phyloP scores from a whole-genome alignment of 2,113 vertebrate species.

The Ariopsis seemanni region DNA sequence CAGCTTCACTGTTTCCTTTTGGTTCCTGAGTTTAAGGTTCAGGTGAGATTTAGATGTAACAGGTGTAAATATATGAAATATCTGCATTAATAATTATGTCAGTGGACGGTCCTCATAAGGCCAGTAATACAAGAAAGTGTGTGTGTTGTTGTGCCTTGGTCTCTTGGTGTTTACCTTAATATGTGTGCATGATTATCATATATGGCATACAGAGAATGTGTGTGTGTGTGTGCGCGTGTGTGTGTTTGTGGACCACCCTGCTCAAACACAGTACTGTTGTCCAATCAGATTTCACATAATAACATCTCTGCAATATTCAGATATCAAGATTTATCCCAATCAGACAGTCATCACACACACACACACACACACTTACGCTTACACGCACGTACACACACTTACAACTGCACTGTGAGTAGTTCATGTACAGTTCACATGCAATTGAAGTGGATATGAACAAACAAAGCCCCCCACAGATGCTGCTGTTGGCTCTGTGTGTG shows the following conservation, averaged over 20 bases:
- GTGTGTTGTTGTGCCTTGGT: neutral
- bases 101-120: neutral
- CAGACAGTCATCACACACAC: conserved; percentile 19
- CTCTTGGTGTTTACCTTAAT: neutral
- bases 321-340: conserved; percentile 9
- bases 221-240: neutral
- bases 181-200: neutral
- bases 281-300: conserved; percentile 17
- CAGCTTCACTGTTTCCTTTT: neutral
- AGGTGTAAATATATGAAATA: neutral
- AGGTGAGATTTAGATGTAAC: neutral
- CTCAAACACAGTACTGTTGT: conserved; percentile 1
- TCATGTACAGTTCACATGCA: conserved; percentile 37
- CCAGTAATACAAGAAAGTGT: neutral
- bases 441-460: conserved; percentile 27
- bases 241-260: conserved; percentile 1
- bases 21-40: neutral
- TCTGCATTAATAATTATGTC: neutral
- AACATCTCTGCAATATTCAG: conserved; percentile 2
- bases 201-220: neutral
- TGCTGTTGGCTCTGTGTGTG: conserved; percentile 6
- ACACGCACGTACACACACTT: conserved; percentile 16
- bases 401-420: neutral
- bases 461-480: conserved; percentile 43
- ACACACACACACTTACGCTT: conserved; percentile 5